Evolutionary conservation across 2,797 vertebrate genomes (phyloP), one percentile per base, ranked within the genome.

Genomic region (Danio kyathit): DNA sequence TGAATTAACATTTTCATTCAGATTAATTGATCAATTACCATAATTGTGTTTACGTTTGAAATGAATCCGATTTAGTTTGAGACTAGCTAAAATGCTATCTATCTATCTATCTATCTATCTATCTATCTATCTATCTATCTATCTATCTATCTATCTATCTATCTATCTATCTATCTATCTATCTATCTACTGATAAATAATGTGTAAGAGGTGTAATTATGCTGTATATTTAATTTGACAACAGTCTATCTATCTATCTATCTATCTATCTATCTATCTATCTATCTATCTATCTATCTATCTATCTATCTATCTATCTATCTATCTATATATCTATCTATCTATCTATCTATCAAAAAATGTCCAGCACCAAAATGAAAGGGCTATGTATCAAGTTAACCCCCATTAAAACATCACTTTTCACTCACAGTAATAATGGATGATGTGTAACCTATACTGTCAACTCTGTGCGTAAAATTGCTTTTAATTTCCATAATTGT

Each of bases 21-120:
- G 54, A 85, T 84, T 49, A 86, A 85, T 82, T 77, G 57, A 67
- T 2, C 49, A 21, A 86, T 86, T 83, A 81, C 51, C 84, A 82
- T 89, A 87, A 86, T 89, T 85, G 54, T 76, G 84, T 87, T 87
- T 85, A 70, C 76, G 70, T 85, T 85, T 67, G 59, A 81, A 83
- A 86, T 84, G 61, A 84, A 81, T 52, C 49, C 13, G 56, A 49
- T 81, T 77, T 57, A 57, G 49, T 59, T 38, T 21, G 76, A 60
- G 70, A 78, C 11, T 59, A 65, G 41, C 9, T 29, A 29, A 29
- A 51, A 41, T 5, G 56, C 3, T 17, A 43, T 44, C 7, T 73
- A 29, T 44, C n/a, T 61, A 41, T 63, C 11, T 40, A 63, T 63
- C 6, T 17, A 38, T 14, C 5, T 43, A 61, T 16, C 12, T 41